phyloP scores from a whole-genome alignment of 1,140 invertebrate species.

The Microplitis mediator region DNA sequence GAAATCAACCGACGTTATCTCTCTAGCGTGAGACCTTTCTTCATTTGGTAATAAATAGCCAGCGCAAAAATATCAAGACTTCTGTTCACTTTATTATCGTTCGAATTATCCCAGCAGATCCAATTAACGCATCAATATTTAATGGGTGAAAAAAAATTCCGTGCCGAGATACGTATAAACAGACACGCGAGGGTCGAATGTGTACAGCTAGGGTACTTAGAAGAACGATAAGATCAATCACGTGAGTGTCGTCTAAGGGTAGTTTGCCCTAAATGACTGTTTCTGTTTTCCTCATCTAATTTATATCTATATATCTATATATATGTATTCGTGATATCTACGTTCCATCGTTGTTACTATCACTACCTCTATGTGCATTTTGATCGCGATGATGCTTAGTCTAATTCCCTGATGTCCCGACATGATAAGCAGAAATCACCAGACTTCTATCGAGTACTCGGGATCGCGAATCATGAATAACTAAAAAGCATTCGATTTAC shows the following conservation, averaged over 20 bases:
- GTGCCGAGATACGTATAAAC: slow-evolving; percentile 31
- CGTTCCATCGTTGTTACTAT: slow-evolving; percentile 30
- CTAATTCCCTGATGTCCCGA: slow-evolving; percentile 23
- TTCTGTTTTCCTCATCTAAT: slow-evolving; percentile 47
- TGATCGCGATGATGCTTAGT: slow-evolving; percentile 24
- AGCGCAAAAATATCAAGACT: not conserved
- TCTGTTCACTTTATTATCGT: not conserved
- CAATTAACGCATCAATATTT: slow-evolving; percentile 36
- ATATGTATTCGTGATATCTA: slow-evolving; percentile 22
- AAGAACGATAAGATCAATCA: slow-evolving; percentile 49
- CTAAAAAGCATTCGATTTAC: slow-evolving; percentile 6
- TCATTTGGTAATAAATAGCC: too few species aligned
- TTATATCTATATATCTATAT: slow-evolving; percentile 30
- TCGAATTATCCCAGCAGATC: not conserved
- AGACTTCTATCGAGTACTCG: slow-evolving; percentile 20
- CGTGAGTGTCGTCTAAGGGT: slow-evolving; percentile 45
- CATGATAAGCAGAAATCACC: slow-evolving; percentile 41
- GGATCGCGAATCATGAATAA: slow-evolving; percentile 27
- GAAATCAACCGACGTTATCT: too few species aligned
- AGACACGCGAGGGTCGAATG: slow-evolving; percentile 2
- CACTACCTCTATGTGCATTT: slow-evolving; percentile 16
- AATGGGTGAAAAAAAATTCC: slow-evolving; percentile 44
- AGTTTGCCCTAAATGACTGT: slow-evolving; percentile 48
- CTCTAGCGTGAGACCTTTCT: too few species aligned
- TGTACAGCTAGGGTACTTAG: slow-evolving; percentile 28